Evolutionary conservation across 35 echinoderm and acorn worm genomes (phyloP).

Genomic region (Ophiothrix spiculata): DNA sequence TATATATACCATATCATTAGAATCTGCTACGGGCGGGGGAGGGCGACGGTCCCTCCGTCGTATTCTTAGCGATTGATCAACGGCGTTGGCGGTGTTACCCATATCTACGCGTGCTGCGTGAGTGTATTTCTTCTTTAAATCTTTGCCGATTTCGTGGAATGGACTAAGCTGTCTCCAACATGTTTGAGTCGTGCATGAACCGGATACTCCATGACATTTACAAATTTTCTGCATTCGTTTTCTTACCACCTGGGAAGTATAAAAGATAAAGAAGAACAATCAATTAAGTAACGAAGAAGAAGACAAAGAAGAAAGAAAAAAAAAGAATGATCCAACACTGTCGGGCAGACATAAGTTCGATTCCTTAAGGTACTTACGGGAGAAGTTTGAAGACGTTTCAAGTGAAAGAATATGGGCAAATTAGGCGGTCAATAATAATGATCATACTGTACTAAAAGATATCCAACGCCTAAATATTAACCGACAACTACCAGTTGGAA

Average conservation of each 20-base stretch:
- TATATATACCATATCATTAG: conserved; percentile 54
- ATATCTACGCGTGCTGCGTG: conserved; percentile 60
- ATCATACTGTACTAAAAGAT: no score
- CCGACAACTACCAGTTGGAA: no score
- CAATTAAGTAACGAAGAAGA: no score
- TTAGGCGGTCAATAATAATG: no score
- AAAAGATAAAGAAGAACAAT: conserved; percentile 1
- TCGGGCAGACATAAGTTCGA: no score
- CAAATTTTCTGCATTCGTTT: conserved; percentile 71
- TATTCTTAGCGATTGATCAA: conserved; percentile 26
- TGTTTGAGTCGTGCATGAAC: conserved; percentile 90
- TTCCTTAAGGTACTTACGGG: no score
- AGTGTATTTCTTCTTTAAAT: conserved; percentile 72
- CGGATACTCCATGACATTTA: conserved; percentile 95
- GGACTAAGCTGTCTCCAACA: conserved; percentile 88
- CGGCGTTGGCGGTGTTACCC: conserved; percentile 39
- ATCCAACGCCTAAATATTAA: no score
- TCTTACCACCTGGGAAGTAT: conserved; percentile 46
- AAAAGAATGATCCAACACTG: no score
- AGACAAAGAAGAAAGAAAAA: no score
- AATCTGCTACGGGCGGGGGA: conserved; percentile 4
- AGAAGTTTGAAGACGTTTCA: no score
- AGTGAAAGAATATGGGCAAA: no score
- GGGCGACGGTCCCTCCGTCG: background rate
- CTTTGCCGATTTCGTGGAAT: conserved; percentile 66